Base-by-base conservation (phyloP, 2,797 vertebrate genomes). In the Helarctos malayanus region DNA sequence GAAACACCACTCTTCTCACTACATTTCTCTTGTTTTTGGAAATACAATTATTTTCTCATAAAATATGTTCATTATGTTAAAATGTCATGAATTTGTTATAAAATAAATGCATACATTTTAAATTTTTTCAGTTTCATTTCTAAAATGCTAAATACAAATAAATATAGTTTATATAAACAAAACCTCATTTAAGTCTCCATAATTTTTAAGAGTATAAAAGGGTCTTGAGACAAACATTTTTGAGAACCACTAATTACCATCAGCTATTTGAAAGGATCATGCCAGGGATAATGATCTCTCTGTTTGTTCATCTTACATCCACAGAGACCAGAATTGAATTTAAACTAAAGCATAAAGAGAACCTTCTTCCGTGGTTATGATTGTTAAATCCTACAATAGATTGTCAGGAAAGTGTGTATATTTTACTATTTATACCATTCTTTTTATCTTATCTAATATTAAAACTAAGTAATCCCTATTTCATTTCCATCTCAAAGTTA, bases 11-110 rank as follows among this genome's bases (percentile, higher is more conserved):
- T 84, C 47, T 87, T 92, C 65, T 79, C 59, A 89, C 8, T 71
- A 35, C n/a, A 29, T 96, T 93, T 61, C 21, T 95, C 52, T 88
- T 79, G 57, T 45, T 95, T 78, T 3, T 15, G 15, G 82, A 97
- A 95, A 84, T 68, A 35, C 5, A 85, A 21, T 57, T 76, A 68
- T 41, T 78, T 91, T 95, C 89, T 68, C 52, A 90, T 68, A 92
- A 89, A 88, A 61, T 90, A 49, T 29, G 4, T 80, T 94, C 27
- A 14, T 83, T 85, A 54, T 92, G 7, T 79, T 87, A 76, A 86
- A 76, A 69, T 92, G n/a, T 54, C 47, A 56, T 61, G 73, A 69
- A 3, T 65, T 82, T 91, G 5, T 87, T 92, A 35, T 78, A 82
- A 86, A 96, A 68, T 78, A 93, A 92, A 87, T 91, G 14, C 16